Evolutionary conservation across 1,140 invertebrate species (phyloP), one percentile per base, ranked within the genome.

Genomic region (Zaprionus inermis): DNA sequence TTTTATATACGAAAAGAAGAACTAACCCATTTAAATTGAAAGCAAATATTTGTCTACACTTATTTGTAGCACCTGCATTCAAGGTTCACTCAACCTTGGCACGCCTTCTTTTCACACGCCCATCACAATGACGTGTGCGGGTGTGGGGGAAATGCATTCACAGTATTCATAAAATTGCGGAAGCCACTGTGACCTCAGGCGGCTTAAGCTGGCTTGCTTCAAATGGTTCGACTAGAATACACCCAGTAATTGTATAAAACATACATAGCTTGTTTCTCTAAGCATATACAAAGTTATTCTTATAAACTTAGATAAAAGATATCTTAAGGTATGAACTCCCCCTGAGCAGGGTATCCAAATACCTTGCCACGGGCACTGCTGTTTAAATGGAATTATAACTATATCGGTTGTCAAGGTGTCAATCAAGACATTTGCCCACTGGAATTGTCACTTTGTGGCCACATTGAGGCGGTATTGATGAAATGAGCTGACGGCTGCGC

Each of bases 361-460:
- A 18, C 10, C 9, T 46, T 20, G 2, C 7, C n/a, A 16, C 14
- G 6, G 6, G n/a, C n/a, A 41, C 38, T 5, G 38, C 38, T 41
- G 6, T 41, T 5, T 54, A 30, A 60, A 34, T 14, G 49, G 54
- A 61, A 51, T 60, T 41, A 49, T 49, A 49, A 49, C 38, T 44
- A 44, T 44, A 68, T 60, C 24, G 58, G 18, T 52, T 36, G 20
- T 36, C 36, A 49, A 58, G 61, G 61, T 72, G 61, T 58, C 55
- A 72, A 32, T 12, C 30, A 44, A 36, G 24, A 56, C 11, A 32
- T 72, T 12, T 30, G 22, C 9, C 36, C 10, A 49, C 22, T 16
- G 20, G n/a, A 52, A 63, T 41, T 49, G 24, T 22, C 20, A 61
- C 65, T n/a, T 49, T 71, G 38, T 55, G 52, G 38, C 61, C 52